A percentile compares a stretch with the other conserved stretches of the same genome.
phyloP scores from a whole-genome alignment of 2,113 vertebrate species.

The Nycticorax nycticorax region DNA sequence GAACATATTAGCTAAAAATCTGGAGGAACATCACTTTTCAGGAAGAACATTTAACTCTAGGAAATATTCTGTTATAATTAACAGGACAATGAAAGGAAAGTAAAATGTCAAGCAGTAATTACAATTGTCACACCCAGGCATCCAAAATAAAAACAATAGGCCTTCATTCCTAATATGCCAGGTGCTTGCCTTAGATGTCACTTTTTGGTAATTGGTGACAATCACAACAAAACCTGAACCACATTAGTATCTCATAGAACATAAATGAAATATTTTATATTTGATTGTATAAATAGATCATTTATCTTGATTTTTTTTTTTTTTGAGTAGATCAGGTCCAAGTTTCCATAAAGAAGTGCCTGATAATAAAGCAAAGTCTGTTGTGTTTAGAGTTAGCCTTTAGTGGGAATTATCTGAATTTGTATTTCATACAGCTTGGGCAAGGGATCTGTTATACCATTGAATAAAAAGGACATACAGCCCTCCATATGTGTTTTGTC shows the following conservation, averaged over 20 bases:
- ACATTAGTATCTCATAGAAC: neutral
- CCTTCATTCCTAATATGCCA: neutral
- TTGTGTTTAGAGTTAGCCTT: neutral
- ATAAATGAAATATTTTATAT: neutral
- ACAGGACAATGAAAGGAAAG: neutral
- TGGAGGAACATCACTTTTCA: neutral
- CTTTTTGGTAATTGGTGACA: neutral
- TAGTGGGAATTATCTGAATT: neutral
- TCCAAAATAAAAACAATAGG: neutral
- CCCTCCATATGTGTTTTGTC: neutral
- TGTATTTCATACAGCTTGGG: neutral
- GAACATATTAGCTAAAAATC: slow-evolving; percentile 6
- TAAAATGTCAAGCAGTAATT: neutral
- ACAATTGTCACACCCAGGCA: neutral
- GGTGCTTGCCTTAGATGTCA: neutral
- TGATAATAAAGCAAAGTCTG: neutral
- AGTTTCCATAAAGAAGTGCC: neutral
- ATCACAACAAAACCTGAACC: neutral
- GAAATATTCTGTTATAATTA: neutral
- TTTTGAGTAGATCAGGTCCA: neutral
- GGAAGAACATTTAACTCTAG: neutral
- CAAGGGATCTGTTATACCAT: neutral
- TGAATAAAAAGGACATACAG: neutral
- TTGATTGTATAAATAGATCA: neutral
- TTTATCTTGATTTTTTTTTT: neutral